phyloP scores from a whole-genome alignment of 1,140 invertebrate genomes.

The Babylonia areolata region DNA sequence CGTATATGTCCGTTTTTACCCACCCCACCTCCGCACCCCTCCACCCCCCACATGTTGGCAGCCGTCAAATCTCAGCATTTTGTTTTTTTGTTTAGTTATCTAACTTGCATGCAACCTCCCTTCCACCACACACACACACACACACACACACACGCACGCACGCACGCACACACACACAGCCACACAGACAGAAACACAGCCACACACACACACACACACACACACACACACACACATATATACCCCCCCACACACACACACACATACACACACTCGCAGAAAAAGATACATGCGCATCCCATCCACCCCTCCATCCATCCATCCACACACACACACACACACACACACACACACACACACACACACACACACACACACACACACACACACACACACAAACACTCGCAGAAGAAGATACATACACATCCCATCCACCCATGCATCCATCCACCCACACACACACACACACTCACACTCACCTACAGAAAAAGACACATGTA shows the following conservation, averaged over 20 bases:
- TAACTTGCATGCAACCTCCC: neutral
- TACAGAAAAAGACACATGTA: too few species aligned
- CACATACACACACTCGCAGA: neutral
- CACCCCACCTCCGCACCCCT: neutral
- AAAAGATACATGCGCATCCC: too few species aligned
- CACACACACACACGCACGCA: neutral
- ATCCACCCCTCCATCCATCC: too few species aligned
- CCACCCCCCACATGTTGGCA: neutral
- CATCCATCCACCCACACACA: neutral
- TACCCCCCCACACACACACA: neutral
- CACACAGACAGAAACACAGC: neutral
- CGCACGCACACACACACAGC: neutral
- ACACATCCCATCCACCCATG: neutral
- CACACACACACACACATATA: neutral
- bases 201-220: slow-evolving; percentile 3
- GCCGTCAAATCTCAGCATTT: neutral
- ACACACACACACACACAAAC: too few species aligned
- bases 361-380: neutral
- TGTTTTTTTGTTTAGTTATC: too few species aligned
- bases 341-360: neutral
- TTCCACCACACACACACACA: neutral
- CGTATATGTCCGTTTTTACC: neutral
- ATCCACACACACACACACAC: too few species aligned
- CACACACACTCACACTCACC: too few species aligned
- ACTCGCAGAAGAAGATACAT: neutral